These are phyloP conservation scores for Vanacampus margaritifer DNA, from an alignment of 2,113 vertebrate species.

Conservation along the genomic window DNA sequence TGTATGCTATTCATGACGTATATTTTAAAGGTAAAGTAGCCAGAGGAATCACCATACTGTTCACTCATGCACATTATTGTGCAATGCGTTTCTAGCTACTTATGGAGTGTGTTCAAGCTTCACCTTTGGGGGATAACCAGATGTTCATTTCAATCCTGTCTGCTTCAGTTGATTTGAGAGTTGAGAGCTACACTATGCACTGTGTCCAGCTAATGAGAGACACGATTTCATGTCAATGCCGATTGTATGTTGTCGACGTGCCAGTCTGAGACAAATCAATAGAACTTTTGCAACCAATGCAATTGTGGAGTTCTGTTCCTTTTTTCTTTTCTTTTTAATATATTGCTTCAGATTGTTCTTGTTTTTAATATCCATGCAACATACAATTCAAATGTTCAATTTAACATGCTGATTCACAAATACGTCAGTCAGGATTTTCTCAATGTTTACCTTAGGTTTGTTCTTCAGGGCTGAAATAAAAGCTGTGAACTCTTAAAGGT, in stretches of 20 bases:
- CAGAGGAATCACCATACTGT: not conserved
- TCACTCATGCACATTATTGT: conserved; percentile 17
- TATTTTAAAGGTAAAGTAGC: not conserved
- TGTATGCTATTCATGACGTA: not conserved
- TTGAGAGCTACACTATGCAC: not conserved
- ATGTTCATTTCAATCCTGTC: conserved; percentile 18
- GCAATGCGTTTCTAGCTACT: conserved; percentile 5
- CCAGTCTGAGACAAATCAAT: not conserved
- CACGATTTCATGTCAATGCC: too few species aligned
- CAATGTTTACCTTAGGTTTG: too few species aligned
- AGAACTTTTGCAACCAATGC: not conserved
- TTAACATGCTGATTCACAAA: too few species aligned
- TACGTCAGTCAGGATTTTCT: too few species aligned
- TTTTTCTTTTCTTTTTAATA: not conserved
- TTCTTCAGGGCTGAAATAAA: too few species aligned
- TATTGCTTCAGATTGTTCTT: not conserved
- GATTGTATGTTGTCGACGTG: not conserved
- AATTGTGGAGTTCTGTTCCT: not conserved
- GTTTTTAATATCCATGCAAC: not conserved
- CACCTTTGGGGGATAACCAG: conserved; percentile 29
- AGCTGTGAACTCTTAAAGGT: too few species aligned
- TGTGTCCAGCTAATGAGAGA: not conserved
- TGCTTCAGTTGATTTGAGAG: conserved; percentile 2
- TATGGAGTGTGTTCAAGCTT: conserved; percentile 21
- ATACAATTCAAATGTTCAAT: too few species aligned